A percentile compares a stretch with the other conserved stretches of the same genome.
These are phyloP conservation scores for Pyrocephalus nanus DNA, from an alignment of 2,797 vertebrate genomes.

Conservation along the genomic window DNA sequence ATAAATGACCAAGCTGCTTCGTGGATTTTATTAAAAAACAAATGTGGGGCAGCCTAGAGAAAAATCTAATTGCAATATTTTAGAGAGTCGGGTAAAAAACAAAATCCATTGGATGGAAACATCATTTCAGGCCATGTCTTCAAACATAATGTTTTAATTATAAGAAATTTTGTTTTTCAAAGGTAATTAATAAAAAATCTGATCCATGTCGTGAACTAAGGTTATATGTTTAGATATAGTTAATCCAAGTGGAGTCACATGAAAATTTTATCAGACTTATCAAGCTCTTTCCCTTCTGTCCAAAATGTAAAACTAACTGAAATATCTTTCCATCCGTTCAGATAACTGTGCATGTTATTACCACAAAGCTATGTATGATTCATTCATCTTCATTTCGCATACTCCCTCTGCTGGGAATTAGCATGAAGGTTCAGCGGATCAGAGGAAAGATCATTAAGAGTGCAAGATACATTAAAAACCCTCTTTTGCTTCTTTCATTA, in stretches of 20 bases:
- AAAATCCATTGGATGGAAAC: neutral
- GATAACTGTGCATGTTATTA: neutral
- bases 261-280: neutral
- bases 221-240: neutral
- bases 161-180: neutral
- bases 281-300: neutral
- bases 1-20: neutral
- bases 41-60: neutral
- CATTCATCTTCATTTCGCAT: conserved; percentile 4
- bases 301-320: neutral
- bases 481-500: neutral
- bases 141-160: neutral
- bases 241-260: neutral
- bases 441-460: neutral
- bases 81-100: neutral
- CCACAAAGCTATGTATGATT: neutral
- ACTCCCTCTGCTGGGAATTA: conserved; percentile 56
- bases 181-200: neutral
- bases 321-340: neutral
- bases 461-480: neutral
- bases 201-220: neutral
- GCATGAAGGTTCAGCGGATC: neutral
- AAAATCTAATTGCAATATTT: neutral
- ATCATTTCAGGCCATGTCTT: neutral
- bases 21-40: neutral